These are phyloP conservation scores for Coenobita brevimanus DNA, from an alignment of 1,140 invertebrate species.

Conservation along the genomic window DNA sequence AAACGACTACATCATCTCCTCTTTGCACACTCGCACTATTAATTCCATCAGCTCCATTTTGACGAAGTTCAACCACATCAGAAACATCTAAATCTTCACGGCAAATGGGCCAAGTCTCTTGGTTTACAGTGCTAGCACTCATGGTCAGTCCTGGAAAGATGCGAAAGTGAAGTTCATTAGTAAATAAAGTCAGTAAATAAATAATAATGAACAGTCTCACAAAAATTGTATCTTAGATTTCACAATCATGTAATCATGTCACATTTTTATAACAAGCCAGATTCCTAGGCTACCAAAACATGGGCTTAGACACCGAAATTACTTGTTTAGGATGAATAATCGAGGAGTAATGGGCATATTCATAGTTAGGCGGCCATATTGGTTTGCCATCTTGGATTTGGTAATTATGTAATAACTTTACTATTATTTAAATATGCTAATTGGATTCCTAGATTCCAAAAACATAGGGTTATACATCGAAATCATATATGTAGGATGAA, in stretches of 20 bases:
- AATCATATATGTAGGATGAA: neutral
- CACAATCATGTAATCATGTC: neutral
- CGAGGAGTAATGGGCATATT: no score
- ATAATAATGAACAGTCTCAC: neutral
- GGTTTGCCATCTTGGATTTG: no score
- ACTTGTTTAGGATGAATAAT: no score
- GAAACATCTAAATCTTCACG: neutral
- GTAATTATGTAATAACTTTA: no score
- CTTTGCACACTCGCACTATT: neutral
- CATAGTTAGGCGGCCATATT: no score
- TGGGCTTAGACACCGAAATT: no score
- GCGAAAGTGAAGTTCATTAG: constrained; percentile 1
- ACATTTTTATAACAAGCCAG: no score
- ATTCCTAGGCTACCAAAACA: no score
- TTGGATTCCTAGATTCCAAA: neutral
- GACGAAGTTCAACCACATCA: constrained; percentile 8
- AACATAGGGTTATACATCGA: neutral
- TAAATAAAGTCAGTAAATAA: constrained; percentile 19
- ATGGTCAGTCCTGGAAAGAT: neutral
- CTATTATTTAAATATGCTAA: neutral
- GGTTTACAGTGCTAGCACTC: no score
- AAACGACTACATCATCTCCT: constrained; percentile 7
- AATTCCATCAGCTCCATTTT: neutral
- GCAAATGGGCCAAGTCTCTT: neutral
- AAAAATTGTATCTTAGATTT: neutral